A percentile compares a stretch with the other conserved stretches of the same genome.
These are phyloP conservation scores for Diadumene lineata DNA, from an alignment of 92 coral and sea anemone genomes.

Conservation along the genomic window DNA sequence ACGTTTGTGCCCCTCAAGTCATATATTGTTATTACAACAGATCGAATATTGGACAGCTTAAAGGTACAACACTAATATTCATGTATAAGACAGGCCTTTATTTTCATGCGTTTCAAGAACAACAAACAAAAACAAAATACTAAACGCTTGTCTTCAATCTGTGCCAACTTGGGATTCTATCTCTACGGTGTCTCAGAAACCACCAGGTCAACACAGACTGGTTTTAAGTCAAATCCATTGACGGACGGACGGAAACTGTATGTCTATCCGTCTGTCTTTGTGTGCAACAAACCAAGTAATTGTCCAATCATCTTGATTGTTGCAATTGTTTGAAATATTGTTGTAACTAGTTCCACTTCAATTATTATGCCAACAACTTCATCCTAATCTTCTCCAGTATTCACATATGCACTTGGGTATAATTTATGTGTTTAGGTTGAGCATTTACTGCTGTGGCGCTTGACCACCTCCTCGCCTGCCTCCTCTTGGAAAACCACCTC, in stretches of 20 bases:
- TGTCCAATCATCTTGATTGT: not conserved
- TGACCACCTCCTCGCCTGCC: slow-evolving; percentile 77
- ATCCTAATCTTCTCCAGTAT: slow-evolving; percentile 97
- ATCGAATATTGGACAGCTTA: not conserved
- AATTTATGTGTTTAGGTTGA: not conserved
- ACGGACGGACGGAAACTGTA: slow-evolving; percentile 4
- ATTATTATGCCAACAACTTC: slow-evolving; percentile 95
- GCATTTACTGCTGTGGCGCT: slow-evolving; percentile 49
- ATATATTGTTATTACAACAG: too few relatives aligned
- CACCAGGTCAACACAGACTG: not conserved
- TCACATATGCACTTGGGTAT: not conserved
- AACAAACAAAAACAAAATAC: not conserved
- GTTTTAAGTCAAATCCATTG: not conserved
- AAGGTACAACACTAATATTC: not conserved
- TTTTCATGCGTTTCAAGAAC: not conserved
- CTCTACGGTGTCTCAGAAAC: not conserved
- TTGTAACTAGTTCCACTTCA: slow-evolving; percentile 71
- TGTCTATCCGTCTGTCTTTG: not conserved
- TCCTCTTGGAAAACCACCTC: slow-evolving; percentile 79
- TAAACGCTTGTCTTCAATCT: not conserved
- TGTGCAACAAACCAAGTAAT: not conserved
- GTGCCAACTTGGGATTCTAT: not conserved
- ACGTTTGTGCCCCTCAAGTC: too few relatives aligned
- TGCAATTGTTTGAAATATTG: not conserved
- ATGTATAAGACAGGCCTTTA: not conserved